Percentiles rank a stretch among this genome's conserved stretches.
These are phyloP conservation scores for Patella vulgata DNA, from an alignment of 1,140 invertebrate species.

Conservation along the genomic window DNA sequence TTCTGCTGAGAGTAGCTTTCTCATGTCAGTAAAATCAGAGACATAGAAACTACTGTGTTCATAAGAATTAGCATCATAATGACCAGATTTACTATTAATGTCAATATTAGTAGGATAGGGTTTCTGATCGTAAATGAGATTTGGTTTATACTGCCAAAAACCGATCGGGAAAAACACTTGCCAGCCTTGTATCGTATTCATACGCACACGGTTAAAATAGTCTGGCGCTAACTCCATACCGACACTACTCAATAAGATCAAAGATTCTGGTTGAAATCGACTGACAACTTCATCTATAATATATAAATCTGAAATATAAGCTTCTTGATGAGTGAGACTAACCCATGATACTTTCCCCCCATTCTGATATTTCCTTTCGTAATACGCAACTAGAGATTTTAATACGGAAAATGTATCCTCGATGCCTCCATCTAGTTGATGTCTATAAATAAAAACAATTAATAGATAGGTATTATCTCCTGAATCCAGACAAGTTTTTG, in stretches of 20 bases:
- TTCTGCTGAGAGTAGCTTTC: conserved; percentile 69
- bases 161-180: conserved; percentile 68
- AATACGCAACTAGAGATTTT: conserved; percentile 65
- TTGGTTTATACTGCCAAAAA: conserved; percentile 64
- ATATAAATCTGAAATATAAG: conserved; percentile 70
- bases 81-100: conserved; percentile 80
- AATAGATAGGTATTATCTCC: conserved; percentile 82
- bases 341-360: conserved; percentile 75
- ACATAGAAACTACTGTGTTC: conserved; percentile 84
- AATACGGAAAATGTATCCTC: conserved; percentile 71
- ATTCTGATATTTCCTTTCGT: conserved; percentile 77
- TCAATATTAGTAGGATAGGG: conserved; percentile 73
- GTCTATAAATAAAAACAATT: conserved; percentile 68
- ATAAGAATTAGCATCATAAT: conserved; percentile 79
- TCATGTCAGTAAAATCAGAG: conserved; percentile 79
- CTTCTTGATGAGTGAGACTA: conserved; percentile 70
- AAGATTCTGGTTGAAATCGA: conserved; percentile 70
- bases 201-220: conserved; percentile 77
- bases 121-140: conserved; percentile 59
- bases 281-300: conserved; percentile 77
- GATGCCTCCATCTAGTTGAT: conserved; percentile 29
- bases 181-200: conserved; percentile 67
- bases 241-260: conserved; percentile 55
- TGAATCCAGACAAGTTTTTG: conserved; percentile 77
- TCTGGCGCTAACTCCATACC: conserved; percentile 77